Percentiles rank a stretch among this genome's conserved stretches.
These are phyloP conservation scores for Trididemnum miniatum DNA, from an alignment of 23 tunicate species.

Conservation along the genomic window DNA sequence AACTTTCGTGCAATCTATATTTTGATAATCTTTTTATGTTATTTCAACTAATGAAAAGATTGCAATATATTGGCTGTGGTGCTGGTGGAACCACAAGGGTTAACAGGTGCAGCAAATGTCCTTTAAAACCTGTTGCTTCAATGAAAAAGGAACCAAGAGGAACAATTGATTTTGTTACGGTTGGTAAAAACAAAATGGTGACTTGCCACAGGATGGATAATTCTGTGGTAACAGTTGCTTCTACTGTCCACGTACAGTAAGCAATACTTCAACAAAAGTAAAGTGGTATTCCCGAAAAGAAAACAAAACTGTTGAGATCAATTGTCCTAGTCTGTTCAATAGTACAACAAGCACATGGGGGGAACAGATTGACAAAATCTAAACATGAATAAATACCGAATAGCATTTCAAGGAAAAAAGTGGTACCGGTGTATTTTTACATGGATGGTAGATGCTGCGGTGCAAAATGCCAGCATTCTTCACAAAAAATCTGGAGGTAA, in stretches of 20 bases:
- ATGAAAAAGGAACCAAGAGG: constrained; percentile 10
- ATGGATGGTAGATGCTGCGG: neutral
- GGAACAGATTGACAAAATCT: neutral
- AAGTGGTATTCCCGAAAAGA: neutral
- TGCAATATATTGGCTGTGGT: neutral
- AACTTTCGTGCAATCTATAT: neutral
- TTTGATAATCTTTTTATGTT: neutral
- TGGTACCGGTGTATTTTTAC: constrained; percentile 4
- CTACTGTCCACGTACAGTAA: neutral
- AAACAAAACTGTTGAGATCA: neutral
- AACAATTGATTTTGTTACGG: neutral
- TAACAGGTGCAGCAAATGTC: neutral
- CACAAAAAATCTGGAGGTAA: neutral
- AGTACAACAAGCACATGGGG: constrained; percentile 1
- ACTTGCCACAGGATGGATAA: neutral
- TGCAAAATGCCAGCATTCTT: neutral
- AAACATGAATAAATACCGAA: neutral
- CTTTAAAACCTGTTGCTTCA: neutral
- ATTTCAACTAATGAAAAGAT: neutral
- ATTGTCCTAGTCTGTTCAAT: neutral
- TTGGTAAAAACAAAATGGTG: neutral
- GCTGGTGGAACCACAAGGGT: neutral
- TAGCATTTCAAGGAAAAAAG: constrained; percentile 13
- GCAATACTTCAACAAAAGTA: neutral
- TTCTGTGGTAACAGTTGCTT: neutral